A percentile compares a stretch with the other conserved stretches of the same genome.
phyloP scores from a whole-genome alignment of 2,888 invertebrate species.

The Deilephila elpenor region DNA sequence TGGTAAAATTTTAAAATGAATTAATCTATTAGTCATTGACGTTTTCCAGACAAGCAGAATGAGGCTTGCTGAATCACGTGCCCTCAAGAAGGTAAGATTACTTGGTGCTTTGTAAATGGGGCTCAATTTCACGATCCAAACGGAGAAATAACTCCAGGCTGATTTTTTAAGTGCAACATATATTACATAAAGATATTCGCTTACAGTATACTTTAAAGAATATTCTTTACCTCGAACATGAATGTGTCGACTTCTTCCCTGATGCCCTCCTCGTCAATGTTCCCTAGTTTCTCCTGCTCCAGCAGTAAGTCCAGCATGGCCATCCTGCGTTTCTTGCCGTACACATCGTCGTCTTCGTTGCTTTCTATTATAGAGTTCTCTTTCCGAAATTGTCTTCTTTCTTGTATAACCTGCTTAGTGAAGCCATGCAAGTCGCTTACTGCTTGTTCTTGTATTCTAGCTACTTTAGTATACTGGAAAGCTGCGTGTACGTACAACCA shows the following conservation, averaged over 20 bases:
- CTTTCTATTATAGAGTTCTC: constrained; percentile 34
- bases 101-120: too few relatives aligned
- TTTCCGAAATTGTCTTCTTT: constrained; percentile 50
- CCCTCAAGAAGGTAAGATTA: too few relatives aligned
- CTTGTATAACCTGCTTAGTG: constrained; percentile 78
- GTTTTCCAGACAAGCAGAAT: too few relatives aligned
- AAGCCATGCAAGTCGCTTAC: constrained; percentile 78
- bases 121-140: too few relatives aligned
- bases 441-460: constrained; percentile 43
- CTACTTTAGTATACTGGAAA: constrained; percentile 33
- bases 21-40: not conserved
- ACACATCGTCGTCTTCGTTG: constrained; percentile 43
- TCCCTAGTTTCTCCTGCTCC: constrained; percentile 82
- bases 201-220: not conserved
- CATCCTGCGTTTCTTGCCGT: constrained; percentile 74
- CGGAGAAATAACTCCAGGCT: too few relatives aligned
- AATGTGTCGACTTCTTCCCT: constrained; percentile 89
- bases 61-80: too few relatives aligned
- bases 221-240: constrained; percentile 85
- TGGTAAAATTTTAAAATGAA: constrained; percentile 8
- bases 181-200: too few relatives aligned
- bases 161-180: too few relatives aligned
- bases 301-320: constrained; percentile 87
- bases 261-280: constrained; percentile 84
- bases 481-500: constrained; percentile 40